These are phyloP conservation scores for Heterocephalus glaber DNA, from an alignment of 2,113 vertebrate species.

Conservation along the genomic window DNA sequence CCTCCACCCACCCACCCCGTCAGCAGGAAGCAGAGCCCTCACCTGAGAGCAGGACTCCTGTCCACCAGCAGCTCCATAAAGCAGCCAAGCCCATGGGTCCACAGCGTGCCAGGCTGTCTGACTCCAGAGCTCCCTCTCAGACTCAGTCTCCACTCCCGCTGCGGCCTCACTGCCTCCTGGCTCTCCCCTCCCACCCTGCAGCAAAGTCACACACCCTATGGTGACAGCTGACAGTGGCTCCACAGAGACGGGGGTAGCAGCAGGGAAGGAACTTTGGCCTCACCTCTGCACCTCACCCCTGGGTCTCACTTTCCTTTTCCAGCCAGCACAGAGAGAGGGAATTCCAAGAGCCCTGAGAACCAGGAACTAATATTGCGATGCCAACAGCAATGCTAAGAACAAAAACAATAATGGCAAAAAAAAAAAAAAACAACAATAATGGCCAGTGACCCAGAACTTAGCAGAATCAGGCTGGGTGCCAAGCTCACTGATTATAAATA, in stretches of 20 bases:
- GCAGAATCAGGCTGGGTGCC: neutral
- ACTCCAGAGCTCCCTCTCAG: rapidly evolving
- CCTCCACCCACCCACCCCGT: neutral
- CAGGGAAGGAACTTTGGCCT: neutral
- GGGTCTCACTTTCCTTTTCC: neutral
- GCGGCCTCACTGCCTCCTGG: neutral
- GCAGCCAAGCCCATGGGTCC: neutral
- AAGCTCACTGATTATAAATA: neutral
- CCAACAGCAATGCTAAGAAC: neutral
- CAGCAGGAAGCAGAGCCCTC: neutral
- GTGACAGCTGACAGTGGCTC: neutral
- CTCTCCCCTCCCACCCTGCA: neutral
- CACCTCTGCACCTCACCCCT: neutral
- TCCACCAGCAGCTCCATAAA: neutral
- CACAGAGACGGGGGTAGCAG: neutral
- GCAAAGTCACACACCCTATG: neutral
- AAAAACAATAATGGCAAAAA: neutral
- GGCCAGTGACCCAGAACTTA: neutral
- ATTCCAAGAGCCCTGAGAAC: neutral
- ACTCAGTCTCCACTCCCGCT: rapidly evolving
- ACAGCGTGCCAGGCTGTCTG: neutral
- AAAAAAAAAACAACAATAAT: no score
- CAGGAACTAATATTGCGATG: neutral
- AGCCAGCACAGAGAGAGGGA: neutral
- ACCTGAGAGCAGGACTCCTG: conserved; percentile 23